Evolutionary conservation across 1,140 invertebrate species (phyloP).

Genomic region (Heliconius himera): DNA sequence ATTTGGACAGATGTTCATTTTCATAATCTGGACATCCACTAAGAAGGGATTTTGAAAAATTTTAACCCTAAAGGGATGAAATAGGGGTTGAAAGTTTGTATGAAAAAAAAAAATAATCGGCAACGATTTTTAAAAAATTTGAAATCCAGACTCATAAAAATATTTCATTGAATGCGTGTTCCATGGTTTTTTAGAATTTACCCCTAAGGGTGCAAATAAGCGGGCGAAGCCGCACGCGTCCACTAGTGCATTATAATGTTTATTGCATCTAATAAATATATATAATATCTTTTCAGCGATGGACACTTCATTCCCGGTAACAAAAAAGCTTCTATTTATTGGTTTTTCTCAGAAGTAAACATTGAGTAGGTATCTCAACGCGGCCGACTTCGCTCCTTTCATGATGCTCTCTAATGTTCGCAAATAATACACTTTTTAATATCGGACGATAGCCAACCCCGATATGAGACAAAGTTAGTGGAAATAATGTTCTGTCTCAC

Average conservation of each 20-base stretch:
- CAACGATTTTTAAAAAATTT: too few species aligned
- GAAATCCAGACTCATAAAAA: too few species aligned
- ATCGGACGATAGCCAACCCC: not conserved
- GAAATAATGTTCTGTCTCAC: not conserved
- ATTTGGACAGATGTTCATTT: too few species aligned
- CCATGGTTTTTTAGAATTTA: too few species aligned
- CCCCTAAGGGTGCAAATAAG: too few species aligned
- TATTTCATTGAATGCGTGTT: too few species aligned
- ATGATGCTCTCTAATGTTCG: conserved; percentile 7
- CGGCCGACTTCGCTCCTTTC: conserved; percentile 4
- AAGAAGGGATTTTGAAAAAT: too few species aligned
- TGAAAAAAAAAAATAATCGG: too few species aligned
- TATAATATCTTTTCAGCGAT: not conserved
- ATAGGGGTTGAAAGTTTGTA: too few species aligned
- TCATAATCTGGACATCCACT: too few species aligned
- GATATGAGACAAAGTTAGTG: conserved; percentile 7
- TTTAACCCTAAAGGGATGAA: too few species aligned
- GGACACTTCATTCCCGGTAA: not conserved
- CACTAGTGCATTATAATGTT: not conserved
- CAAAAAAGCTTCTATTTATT: conserved; percentile 22
- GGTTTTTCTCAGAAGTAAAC: conserved; percentile 22
- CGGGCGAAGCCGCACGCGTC: too few species aligned
- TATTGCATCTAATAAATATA: not conserved
- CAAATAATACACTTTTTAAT: not conserved
- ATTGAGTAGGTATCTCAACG: conserved; percentile 18